Evolutionary conservation across 1,140 invertebrate genomes (phyloP).

Genomic region (Caerostris extrusa): DNA sequence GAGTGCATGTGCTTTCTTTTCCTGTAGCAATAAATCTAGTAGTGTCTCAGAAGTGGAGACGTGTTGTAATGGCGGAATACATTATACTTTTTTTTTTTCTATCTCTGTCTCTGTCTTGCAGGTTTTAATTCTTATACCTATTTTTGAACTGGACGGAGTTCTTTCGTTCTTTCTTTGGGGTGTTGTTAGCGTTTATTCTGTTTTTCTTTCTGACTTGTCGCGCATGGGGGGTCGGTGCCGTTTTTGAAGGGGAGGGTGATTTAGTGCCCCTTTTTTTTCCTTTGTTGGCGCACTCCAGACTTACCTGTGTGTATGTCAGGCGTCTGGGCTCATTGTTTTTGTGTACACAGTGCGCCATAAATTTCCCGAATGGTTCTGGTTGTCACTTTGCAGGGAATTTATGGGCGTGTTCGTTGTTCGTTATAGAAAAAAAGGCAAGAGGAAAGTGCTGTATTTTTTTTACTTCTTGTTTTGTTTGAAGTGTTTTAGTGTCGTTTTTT

Average conservation of each 20-base stretch:
- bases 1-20: not conserved
- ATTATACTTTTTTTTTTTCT: not conserved
- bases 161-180: not conserved
- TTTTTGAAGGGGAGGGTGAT: not conserved
- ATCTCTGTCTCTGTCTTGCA: not conserved
- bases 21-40: conserved; percentile 32
- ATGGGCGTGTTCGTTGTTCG: not conserved
- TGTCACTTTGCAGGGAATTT: not conserved
- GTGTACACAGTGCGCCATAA: not conserved
- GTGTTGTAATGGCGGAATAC: conserved; percentile 23
- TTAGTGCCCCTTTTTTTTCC: not conserved
- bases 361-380: not conserved
- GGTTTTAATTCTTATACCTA: conserved; percentile 34
- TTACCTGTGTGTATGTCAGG: not conserved
- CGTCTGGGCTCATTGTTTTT: conserved; percentile 9
- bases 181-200: conserved; percentile 19
- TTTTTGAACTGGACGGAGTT: not conserved
- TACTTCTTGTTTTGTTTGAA: no score
- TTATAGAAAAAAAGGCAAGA: not conserved
- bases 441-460: not conserved
- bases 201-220: not conserved
- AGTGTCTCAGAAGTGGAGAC: conserved; percentile 50
- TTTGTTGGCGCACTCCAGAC: conserved; percentile 10
- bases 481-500: not conserved
- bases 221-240: not conserved